Conservation (phyloP, 2,797 vertebrate genomes). For the Netta rufina region DNA sequence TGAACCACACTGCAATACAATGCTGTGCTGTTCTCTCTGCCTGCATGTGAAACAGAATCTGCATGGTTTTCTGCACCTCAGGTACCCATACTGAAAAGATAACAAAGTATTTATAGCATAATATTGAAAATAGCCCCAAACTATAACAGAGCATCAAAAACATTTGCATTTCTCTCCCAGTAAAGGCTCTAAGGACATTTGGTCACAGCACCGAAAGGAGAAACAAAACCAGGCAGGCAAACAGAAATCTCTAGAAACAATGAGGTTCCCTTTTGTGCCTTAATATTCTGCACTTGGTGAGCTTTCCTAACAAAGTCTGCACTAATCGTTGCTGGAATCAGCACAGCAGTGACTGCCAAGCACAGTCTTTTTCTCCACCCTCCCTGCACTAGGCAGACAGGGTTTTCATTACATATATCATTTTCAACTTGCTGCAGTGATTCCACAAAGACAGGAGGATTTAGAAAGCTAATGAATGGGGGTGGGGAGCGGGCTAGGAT, state of each 20-base stretch:
- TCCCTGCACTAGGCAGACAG: constrained; percentile 55
- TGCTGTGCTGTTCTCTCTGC: background rate
- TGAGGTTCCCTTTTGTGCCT: constrained; percentile 7
- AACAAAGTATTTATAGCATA: background rate
- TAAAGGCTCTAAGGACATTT: background rate
- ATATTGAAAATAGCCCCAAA: constrained; percentile 12
- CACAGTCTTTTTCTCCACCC: constrained; percentile 25
- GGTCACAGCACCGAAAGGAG: background rate
- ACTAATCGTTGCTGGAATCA: constrained; percentile 20
- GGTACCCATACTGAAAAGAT: background rate
- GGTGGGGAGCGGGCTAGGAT: constrained; percentile 20
- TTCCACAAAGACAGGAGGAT: constrained; percentile 66
- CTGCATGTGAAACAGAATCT: background rate
- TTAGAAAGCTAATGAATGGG: constrained; percentile 74
- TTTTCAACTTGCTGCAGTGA: constrained; percentile 63
- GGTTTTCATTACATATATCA: constrained; percentile 64
- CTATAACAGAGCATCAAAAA: background rate
- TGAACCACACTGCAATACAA: background rate
- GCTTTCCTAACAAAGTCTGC: background rate
- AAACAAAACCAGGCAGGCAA: constrained; percentile 8
- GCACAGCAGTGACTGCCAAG: background rate
- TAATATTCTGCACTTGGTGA: constrained; percentile 27
- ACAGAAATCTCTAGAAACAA: constrained; percentile 8
- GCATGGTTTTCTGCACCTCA: background rate
- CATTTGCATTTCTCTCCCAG: background rate